Conservation (phyloP, 1,140 invertebrate species). For the Helicoverpa zea region DNA sequence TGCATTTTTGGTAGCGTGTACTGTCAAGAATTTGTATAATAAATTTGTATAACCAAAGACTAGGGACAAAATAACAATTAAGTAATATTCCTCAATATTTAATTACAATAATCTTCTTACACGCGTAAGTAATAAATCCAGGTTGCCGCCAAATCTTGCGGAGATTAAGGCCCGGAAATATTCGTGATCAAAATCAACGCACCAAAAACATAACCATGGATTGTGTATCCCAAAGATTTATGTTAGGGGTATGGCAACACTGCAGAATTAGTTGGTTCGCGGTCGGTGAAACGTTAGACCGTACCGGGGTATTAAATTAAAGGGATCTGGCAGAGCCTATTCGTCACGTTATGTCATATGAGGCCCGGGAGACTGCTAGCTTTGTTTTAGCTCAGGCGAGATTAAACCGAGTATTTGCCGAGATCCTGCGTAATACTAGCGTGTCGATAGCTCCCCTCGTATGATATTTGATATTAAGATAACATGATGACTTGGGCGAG, state of each 20-base stretch:
- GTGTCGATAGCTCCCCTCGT: background rate
- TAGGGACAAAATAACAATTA: background rate
- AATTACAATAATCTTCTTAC: conserved; percentile 6
- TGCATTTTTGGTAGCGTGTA: background rate
- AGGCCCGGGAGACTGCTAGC: conserved; percentile 56
- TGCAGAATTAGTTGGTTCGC: conserved; percentile 40
- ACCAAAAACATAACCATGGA: conserved; percentile 47
- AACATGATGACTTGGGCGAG: background rate
- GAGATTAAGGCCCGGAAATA: conserved; percentile 22
- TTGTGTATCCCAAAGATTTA: conserved; percentile 39
- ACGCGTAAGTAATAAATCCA: conserved; percentile 2
- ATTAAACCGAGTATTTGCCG: conserved; percentile 61
- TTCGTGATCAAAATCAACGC: conserved; percentile 9
- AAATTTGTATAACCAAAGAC: background rate
- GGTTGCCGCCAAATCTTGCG: background rate
- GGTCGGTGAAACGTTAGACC: conserved; percentile 21
- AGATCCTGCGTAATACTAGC: conserved; percentile 31
- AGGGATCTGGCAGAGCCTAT: conserved; percentile 54
- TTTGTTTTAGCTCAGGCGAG: conserved; percentile 62
- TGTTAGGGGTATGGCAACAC: conserved; percentile 44
- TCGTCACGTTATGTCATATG: conserved; percentile 63
- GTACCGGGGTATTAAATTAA: conserved; percentile 52
- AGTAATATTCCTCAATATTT: conserved; percentile 26
- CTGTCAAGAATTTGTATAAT: background rate
- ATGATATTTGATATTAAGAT: conserved; percentile 30